Conservation (phyloP, 2,113 vertebrate species). For the Noturus placidus region DNA sequence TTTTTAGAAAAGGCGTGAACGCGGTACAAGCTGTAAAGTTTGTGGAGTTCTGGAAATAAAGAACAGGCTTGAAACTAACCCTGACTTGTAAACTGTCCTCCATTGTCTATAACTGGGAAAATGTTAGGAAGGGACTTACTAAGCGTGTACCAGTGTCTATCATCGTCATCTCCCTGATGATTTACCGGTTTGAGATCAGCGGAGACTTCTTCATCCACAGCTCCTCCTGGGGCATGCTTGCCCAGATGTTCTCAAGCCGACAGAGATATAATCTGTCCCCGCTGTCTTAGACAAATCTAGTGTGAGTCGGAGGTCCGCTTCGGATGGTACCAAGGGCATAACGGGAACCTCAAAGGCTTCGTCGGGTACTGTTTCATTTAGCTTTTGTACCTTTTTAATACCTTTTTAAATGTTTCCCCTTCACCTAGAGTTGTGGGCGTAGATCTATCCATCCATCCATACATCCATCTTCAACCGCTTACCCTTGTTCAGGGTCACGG, state of each 20-base stretch:
- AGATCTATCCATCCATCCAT: no score
- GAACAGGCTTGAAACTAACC: conserved; percentile 13
- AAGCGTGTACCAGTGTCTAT: neutral
- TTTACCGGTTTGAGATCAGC: neutral
- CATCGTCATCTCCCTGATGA: neutral
- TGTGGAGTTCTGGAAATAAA: conserved; percentile 3
- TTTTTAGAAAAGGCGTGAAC: neutral
- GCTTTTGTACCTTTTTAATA: neutral
- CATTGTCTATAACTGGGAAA: neutral
- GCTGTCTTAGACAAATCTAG: no score
- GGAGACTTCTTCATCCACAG: neutral
- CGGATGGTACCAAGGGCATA: no score
- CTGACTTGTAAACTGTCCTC: neutral
- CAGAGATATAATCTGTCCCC: neutral
- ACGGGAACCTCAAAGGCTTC: neutral
- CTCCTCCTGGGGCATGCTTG: neutral
- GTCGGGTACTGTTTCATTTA: neutral
- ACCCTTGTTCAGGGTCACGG: no score
- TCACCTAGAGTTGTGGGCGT: neutral
- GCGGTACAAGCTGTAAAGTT: neutral
- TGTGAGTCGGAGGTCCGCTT: no score
- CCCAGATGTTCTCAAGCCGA: neutral
- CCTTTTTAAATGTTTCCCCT: no score
- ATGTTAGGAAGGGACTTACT: neutral
- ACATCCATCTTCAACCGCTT: no score